Conservation (phyloP, 2,888 invertebrate species). For the Matsumyia berberina region DNA sequence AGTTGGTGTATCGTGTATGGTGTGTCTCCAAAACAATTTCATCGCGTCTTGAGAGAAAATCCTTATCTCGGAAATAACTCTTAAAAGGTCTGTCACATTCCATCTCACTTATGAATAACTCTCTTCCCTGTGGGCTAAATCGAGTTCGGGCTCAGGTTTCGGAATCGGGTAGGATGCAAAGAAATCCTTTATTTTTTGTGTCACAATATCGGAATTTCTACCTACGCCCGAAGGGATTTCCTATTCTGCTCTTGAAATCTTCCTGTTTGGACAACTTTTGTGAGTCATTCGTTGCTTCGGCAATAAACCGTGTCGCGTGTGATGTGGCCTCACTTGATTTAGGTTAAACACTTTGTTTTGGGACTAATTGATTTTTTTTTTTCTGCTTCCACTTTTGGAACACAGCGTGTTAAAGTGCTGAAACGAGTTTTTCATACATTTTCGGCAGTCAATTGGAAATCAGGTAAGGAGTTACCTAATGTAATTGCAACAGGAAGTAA, state of each 20-base stretch:
- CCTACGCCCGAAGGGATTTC: conserved; percentile 70
- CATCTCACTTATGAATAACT: conserved; percentile 65
- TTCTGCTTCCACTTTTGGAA: conserved; percentile 18
- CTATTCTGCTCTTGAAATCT: conserved; percentile 50
- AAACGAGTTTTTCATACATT: conserved; percentile 39
- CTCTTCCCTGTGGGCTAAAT: conserved; percentile 53
- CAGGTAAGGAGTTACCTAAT: conserved; percentile 25
- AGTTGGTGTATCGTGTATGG: conserved; percentile 13
- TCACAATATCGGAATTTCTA: conserved; percentile 64
- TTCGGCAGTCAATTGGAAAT: conserved; percentile 36
- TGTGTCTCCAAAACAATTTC: conserved; percentile 65
- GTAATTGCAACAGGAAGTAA: conserved; percentile 63
- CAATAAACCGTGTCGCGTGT: conserved; percentile 67
- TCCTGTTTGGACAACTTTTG: conserved; percentile 65
- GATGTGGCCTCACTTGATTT: conserved; percentile 59
- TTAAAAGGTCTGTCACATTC: conserved; percentile 76
- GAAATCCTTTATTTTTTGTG: conserved; percentile 54
- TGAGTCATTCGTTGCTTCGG: conserved; percentile 50
- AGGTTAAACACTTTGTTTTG: conserved; percentile 71
- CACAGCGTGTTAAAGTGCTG: conserved; percentile 48
- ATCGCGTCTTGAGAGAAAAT: conserved; percentile 51
- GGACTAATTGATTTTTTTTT: conserved; percentile 69
- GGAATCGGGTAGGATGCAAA: conserved; percentile 8
- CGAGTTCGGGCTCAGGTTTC: no score
- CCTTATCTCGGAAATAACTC: conserved; percentile 66